Percentiles rank a stretch among this genome's conserved stretches.
Evolutionary conservation across 2,888 invertebrate genomes (phyloP).

Genomic region (Amitus sp.): DNA sequence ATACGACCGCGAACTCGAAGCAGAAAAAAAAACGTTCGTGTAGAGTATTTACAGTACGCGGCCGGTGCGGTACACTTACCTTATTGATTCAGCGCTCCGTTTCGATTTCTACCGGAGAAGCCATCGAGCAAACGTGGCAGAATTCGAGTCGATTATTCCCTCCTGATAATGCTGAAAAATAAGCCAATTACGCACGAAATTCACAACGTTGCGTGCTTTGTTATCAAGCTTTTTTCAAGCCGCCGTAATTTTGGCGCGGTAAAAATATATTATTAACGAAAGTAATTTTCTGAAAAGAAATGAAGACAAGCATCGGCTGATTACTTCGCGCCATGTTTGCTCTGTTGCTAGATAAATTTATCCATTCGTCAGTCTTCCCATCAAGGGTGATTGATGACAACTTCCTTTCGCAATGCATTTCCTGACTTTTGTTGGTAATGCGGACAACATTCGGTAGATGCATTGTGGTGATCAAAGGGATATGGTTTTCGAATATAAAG

Average conservation of each 20-base stretch:
- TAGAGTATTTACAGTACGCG: too few relatives aligned
- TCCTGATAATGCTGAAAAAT: neutral
- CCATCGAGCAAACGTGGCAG: neutral
- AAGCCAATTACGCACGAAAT: too few relatives aligned
- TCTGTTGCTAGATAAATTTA: neutral
- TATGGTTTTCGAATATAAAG: too few relatives aligned
- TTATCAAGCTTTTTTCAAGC: too few relatives aligned
- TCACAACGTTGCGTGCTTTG: too few relatives aligned
- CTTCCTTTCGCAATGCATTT: neutral
- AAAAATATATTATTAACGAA: too few relatives aligned
- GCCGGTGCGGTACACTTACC: too few relatives aligned
- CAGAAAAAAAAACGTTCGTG: too few relatives aligned
- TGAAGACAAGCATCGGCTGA: neutral
- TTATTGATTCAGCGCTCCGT: neutral
- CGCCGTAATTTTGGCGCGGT: too few relatives aligned
- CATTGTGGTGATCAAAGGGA: too few relatives aligned
- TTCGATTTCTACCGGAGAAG: constrained; percentile 1
- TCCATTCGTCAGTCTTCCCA: neutral
- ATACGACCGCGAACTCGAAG: too few relatives aligned
- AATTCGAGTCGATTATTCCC: neutral
- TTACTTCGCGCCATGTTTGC: neutral
- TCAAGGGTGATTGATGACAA: neutral
- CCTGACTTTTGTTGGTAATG: neutral
- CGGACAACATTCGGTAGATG: neutral
- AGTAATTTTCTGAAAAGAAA: too few relatives aligned